Conservation (phyloP, 2,113 vertebrate species). For the Barbus barbus region DNA sequence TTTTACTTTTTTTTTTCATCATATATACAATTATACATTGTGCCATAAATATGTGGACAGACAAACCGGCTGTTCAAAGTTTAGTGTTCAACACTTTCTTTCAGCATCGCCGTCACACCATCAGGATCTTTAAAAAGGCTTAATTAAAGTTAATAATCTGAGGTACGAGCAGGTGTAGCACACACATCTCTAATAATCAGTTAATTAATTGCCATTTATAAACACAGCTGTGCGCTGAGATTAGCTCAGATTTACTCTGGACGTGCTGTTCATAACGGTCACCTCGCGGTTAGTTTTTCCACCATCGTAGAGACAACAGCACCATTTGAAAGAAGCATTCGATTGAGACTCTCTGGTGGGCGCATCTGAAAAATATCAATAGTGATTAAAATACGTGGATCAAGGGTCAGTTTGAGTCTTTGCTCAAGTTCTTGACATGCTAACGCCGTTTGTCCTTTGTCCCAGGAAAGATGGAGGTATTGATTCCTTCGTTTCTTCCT, state of each 20-base stretch:
- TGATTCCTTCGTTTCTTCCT: not conserved
- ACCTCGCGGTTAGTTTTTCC: not conserved
- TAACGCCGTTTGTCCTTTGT: conserved; percentile 25
- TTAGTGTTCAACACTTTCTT: not conserved
- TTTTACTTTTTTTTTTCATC: too few relatives aligned
- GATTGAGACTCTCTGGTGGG: not conserved
- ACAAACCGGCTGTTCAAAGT: not conserved
- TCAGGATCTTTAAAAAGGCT: not conserved
- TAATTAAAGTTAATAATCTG: not conserved
- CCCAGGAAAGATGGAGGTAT: not conserved
- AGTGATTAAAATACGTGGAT: conserved; percentile 31
- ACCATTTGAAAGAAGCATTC: not conserved
- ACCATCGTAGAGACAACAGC: not conserved
- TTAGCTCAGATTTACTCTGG: not conserved
- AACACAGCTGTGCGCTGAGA: conserved; percentile 6
- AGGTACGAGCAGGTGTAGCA: not conserved
- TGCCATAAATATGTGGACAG: not conserved
- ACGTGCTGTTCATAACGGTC: not conserved
- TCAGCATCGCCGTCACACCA: not conserved
- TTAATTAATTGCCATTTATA: conserved; percentile 3
- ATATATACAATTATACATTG: not conserved
- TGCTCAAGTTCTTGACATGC: conserved; percentile 30
- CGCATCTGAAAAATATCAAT: conserved; percentile 29
- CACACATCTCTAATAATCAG: conserved; percentile 14
- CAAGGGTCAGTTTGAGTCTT: conserved; percentile 15